phyloP scores from a whole-genome alignment of 2,113 vertebrate species.

The Catharus fuscescens region DNA sequence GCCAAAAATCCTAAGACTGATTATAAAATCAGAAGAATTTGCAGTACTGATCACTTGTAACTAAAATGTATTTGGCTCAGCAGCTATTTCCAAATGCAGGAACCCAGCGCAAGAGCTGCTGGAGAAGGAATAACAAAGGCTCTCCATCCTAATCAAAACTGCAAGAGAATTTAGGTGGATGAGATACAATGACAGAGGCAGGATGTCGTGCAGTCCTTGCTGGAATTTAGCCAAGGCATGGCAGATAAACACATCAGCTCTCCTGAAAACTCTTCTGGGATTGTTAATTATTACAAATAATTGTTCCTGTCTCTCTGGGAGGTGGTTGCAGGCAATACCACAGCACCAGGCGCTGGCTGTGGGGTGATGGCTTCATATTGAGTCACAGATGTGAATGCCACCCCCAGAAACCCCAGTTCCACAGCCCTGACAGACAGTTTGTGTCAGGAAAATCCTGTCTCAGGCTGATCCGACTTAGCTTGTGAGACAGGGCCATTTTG shows the following conservation, averaged over 20 bases:
- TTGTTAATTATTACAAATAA: constrained; percentile 21
- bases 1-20: not conserved
- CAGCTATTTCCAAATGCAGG: not conserved
- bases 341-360: rapidly evolving
- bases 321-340: not conserved
- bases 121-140: not conserved
- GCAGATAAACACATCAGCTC: constrained; percentile 38
- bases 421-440: constrained; percentile 52
- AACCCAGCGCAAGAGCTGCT: not conserved
- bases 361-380: not conserved
- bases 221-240: constrained; percentile 29
- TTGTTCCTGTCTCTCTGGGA: not conserved
- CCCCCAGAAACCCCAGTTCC: not conserved
- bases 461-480: constrained; percentile 67
- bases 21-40: constrained; percentile 10
- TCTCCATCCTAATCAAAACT: not conserved
- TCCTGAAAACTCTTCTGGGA: constrained; percentile 6
- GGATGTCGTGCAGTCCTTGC: not conserved
- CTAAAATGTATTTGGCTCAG: not conserved
- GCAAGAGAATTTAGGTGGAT: not conserved
- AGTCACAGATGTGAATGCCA: not conserved
- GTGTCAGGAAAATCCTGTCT: constrained; percentile 64
- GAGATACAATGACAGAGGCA: not conserved
- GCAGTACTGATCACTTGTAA: not conserved
- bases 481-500: constrained; percentile 58